phyloP scores from a whole-genome alignment of 2,888 invertebrate species.

The Aleiodes alternator region DNA sequence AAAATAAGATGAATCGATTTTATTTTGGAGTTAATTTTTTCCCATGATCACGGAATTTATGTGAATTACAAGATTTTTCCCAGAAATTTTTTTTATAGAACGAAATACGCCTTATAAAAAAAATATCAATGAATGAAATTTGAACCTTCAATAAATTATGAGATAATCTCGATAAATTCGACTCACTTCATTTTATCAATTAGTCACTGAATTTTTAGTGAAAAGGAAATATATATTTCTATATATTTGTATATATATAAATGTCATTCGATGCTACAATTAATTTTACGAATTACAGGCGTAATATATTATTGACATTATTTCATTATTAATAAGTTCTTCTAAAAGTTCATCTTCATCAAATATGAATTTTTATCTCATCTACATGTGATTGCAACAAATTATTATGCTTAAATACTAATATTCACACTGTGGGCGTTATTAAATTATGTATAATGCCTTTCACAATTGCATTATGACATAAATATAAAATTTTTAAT shows the following conservation, averaged over 20 bases:
- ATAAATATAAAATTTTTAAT: conserved; percentile 48
- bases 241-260: conserved; percentile 4
- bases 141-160: too few species aligned
- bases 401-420: conserved; percentile 61
- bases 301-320: conserved; percentile 34
- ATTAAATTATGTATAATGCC: conserved; percentile 40
- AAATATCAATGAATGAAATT: too few species aligned
- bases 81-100: too few species aligned
- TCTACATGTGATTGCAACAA: conserved; percentile 57
- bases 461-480: conserved; percentile 38
- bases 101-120: too few species aligned
- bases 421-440: conserved; percentile 59
- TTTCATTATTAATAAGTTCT: conserved; percentile 1
- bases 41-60: too few species aligned
- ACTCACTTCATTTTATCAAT: too few species aligned
- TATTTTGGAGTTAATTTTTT: too few species aligned
- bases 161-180: too few species aligned
- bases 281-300: conserved; percentile 19
- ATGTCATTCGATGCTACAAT: conserved; percentile 22
- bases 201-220: too few species aligned
- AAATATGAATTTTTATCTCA: conserved; percentile 30
- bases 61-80: too few species aligned
- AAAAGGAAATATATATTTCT: too few species aligned
- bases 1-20: too few species aligned
- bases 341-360: conserved; percentile 39